Conservation (phyloP, 2,888 invertebrate species). For the Hipparchia sbordonii region DNA sequence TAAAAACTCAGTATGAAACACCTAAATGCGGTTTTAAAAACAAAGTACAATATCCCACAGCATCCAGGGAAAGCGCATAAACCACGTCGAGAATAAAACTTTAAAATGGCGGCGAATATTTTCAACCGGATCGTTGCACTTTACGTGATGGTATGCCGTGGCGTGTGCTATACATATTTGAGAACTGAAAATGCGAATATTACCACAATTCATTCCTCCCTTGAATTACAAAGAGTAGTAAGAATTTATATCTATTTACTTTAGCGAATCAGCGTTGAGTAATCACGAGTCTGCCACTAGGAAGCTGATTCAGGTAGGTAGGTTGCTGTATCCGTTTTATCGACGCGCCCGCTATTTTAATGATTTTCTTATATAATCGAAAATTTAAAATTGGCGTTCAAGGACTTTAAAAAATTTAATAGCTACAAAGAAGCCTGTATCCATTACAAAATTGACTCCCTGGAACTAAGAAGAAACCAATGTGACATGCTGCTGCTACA, state of each 20-base stretch:
- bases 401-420: too few relatives aligned
- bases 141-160: conserved; percentile 13
- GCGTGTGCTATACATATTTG: conserved; percentile 14
- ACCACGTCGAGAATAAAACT: conserved; percentile 22
- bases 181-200: conserved; percentile 4
- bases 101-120: conserved; percentile 24
- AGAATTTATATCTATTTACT: not conserved
- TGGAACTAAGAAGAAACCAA: too few relatives aligned
- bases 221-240: not conserved
- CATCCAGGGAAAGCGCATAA: conserved; percentile 16
- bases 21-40: conserved; percentile 4
- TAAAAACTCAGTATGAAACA: not conserved
- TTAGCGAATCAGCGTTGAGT: not conserved
- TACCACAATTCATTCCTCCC: conserved; percentile 15
- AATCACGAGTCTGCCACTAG: too few relatives aligned
- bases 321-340: too few relatives aligned
- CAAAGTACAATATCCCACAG: conserved; percentile 7
- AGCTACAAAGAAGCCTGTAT: too few relatives aligned
- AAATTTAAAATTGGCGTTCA: too few relatives aligned
- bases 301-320: too few relatives aligned
- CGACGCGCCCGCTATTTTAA: too few relatives aligned
- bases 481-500: too few relatives aligned
- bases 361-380: too few relatives aligned
- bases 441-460: too few relatives aligned
- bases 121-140: conserved; percentile 21